phyloP scores from a whole-genome alignment of 2,888 invertebrate species.

The Catocala sponsa region DNA sequence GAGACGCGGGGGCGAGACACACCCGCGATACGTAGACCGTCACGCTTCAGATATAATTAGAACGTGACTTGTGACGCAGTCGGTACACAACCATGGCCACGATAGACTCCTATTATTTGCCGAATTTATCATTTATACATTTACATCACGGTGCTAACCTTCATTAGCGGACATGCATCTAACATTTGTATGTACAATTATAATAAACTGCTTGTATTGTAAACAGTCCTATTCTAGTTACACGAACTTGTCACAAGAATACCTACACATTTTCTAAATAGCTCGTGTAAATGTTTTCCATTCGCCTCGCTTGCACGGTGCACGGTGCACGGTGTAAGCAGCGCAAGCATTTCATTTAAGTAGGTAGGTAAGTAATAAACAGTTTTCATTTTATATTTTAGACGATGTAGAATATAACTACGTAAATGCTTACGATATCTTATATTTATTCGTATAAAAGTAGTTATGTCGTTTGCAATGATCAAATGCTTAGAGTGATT shows the following conservation, averaged over 20 bases:
- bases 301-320: neutral
- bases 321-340: no score
- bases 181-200: neutral
- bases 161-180: slow-evolving; percentile 11
- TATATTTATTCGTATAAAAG: no score
- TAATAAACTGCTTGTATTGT: no score
- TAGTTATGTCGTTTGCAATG: no score
- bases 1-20: slow-evolving; percentile 73
- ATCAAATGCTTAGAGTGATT: no score
- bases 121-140: slow-evolving; percentile 43
- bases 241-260: no score
- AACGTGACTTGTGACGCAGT: slow-evolving; percentile 51
- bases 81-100: slow-evolving; percentile 28
- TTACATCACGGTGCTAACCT: slow-evolving; percentile 40
- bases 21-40: slow-evolving; percentile 69
- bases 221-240: no score
- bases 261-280: neutral
- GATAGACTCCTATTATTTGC: slow-evolving; percentile 42
- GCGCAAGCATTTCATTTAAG: no score
- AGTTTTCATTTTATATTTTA: no score
- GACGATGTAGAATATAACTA: no score
- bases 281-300: neutral
- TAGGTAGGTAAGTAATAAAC: no score
- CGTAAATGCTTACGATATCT: no score
- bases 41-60: slow-evolving; percentile 61